Percentiles rank a stretch among this genome's conserved stretches.
Conservation (phyloP, 2,888 invertebrate species). For the Melanostoma scalare region DNA sequence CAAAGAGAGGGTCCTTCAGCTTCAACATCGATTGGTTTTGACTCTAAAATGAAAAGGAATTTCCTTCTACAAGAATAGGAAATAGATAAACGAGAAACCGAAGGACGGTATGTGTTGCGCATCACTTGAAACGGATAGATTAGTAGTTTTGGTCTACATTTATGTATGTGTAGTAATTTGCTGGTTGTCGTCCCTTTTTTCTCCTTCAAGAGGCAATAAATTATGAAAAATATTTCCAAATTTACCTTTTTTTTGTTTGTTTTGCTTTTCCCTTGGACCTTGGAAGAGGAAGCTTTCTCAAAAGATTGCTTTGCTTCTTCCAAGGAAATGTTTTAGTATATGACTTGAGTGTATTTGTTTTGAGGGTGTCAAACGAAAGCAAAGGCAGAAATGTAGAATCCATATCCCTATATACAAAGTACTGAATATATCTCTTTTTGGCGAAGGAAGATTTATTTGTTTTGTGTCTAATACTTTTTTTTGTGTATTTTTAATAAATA, state of each 20-base stretch:
- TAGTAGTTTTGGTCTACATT: conserved; percentile 43
- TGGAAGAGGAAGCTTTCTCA: conserved; percentile 6
- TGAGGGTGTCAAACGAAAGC: conserved; percentile 55
- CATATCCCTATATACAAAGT: neutral
- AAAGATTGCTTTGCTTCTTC: conserved; percentile 24
- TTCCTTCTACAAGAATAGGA: conserved; percentile 22
- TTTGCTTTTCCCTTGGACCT: conserved; percentile 14
- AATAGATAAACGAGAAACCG: conserved; percentile 11
- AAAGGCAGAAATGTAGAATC: conserved; percentile 44
- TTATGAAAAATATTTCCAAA: conserved; percentile 71
- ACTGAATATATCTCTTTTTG: conserved; percentile 17
- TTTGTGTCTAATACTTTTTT: conserved; percentile 41
- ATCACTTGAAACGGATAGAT: conserved; percentile 54
- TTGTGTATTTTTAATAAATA: conserved; percentile 59
- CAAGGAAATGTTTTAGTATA: neutral
- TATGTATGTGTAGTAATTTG: conserved; percentile 44
- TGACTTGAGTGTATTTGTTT: conserved; percentile 61
- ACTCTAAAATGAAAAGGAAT: conserved; percentile 52
- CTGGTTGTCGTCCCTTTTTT: conserved; percentile 49
- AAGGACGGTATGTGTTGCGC: conserved; percentile 37
- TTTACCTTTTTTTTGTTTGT: conserved; percentile 33
- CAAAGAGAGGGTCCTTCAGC: conserved; percentile 52
- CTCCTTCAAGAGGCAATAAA: conserved; percentile 53
- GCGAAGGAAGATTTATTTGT: conserved; percentile 62
- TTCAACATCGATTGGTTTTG: conserved; percentile 57